Evolutionary conservation across 2,113 vertebrate species (phyloP).

Genomic region (Neogobius melanostomus): DNA sequence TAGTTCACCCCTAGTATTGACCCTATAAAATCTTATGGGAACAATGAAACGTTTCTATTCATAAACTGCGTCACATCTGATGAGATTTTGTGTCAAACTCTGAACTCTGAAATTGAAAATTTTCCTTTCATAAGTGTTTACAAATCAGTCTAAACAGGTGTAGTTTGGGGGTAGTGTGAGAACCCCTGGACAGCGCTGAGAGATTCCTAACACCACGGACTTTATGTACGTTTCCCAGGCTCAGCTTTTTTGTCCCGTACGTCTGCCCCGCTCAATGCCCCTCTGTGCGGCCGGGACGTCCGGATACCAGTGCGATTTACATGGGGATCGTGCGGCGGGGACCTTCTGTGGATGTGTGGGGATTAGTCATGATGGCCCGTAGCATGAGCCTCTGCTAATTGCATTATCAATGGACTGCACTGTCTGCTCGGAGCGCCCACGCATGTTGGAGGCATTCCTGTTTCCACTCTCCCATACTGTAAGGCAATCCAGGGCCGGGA

Average conservation of each 20-base stretch:
- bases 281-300: conserved; percentile 38
- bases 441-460: conserved; percentile 33
- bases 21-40: no score
- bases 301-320: conserved; percentile 60
- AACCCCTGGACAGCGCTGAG: conserved; percentile 50
- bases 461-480: conserved; percentile 6
- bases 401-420: conserved; percentile 49
- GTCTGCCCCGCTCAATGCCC: conserved; percentile 47
- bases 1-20: no score
- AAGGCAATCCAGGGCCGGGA: not conserved
- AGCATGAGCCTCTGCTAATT: conserved; percentile 46
- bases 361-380: conserved; percentile 57
- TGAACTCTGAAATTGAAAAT: no score
- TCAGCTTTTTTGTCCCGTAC: conserved; percentile 56
- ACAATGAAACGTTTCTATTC: no score
- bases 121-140: not conserved
- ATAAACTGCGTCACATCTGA: no score
- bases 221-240: conserved; percentile 58
- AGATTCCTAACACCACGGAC: conserved; percentile 55
- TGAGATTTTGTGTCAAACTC: no score
- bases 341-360: conserved; percentile 49
- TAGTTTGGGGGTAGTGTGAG: conserved; percentile 36
- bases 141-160: conserved; percentile 47
- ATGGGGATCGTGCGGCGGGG: conserved; percentile 50
- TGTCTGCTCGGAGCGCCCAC: conserved; percentile 28